Base-by-base conservation (phyloP, 2,113 vertebrate species). In the Python bivittatus region DNA sequence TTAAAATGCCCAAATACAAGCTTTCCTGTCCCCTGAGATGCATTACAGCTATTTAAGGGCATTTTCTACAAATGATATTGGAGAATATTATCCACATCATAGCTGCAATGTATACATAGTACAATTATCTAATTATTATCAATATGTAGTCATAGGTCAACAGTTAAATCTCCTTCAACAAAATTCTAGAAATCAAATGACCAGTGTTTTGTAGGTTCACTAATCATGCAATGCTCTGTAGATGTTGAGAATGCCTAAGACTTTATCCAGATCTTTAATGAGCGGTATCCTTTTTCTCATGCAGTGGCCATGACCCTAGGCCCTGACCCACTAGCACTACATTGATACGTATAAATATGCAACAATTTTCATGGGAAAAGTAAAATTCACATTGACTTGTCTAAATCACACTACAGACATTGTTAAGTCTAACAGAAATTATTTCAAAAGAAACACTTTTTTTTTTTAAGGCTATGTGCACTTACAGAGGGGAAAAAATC, bases 1-100 rank as follows among this genome's bases (percentile, higher is more conserved):
- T 94, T 95, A 95, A 95, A 92, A 93, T 2, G 92, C 92, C 38
- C 92, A 93, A 94, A 90, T 13, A 13, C 15, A 79, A 84, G 60
- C 48, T 86, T 68, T 86, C 12, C 48, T 54, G 84, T 44, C 92
- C 91, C 91, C 38, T 79, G 94, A 92, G 91, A 94, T 93, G 91
- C 54, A 86, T 93, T 72, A 38, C 88, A 93, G 93, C 53, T 91
- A 92, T 86, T n/a, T 95, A 95, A 84, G 72, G 96, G 1, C 3
- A 9, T 72, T 88, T 79, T 42, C 9, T 72, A 79, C 85, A 91
- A 53, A 91, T 38, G 1, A 42, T 61, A 72, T 8, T 20, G 27
- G 48, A 61, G 13, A 33, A 42, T 27, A 33, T 42, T 52, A 86
- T 54, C n/a, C 58, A 91, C 12, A 29, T 72, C 13, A 56, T 3